phyloP scores from a whole-genome alignment of 2,113 vertebrate species.

The Haliaeetus leucogaster region DNA sequence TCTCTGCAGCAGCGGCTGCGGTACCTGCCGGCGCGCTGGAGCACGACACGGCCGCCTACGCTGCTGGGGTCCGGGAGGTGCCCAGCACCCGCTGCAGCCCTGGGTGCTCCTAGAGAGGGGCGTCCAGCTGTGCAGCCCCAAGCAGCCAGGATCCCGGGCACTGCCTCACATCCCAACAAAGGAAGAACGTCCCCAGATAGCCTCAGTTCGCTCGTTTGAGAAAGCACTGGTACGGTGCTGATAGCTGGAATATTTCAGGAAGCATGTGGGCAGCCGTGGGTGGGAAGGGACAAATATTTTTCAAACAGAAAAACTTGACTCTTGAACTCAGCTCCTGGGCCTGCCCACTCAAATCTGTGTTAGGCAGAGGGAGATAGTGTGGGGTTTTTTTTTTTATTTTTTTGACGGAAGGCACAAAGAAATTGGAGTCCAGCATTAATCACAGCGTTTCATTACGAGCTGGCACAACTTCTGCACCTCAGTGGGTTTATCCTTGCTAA shows the following conservation, averaged over 20 bases:
- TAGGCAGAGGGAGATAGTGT: not conserved
- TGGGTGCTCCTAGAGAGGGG: not conserved
- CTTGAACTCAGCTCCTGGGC: constrained; percentile 14
- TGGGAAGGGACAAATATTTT: constrained; percentile 45
- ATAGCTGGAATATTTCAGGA: not conserved
- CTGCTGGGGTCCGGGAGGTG: not conserved
- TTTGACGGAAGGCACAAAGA: not conserved
- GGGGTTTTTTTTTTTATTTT: not conserved
- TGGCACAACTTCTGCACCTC: not conserved
- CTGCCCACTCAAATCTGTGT: not conserved
- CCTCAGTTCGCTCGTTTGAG: rapidly evolving
- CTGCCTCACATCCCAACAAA: not conserved
- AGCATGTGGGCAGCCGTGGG: not conserved
- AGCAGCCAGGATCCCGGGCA: rapidly evolving
- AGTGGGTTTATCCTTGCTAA: not conserved
- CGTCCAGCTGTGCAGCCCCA: not conserved
- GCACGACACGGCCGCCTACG: not conserved
- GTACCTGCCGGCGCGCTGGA: not conserved
- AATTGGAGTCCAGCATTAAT: not conserved
- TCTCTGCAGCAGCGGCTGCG: not conserved
- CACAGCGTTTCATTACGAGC: not conserved
- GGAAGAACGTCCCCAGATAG: not conserved
- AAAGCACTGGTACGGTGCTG: not conserved
- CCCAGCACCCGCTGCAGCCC: not conserved
- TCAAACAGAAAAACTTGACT: constrained; percentile 31